Evolutionary conservation across 2,888 invertebrate species (phyloP).

Genomic region (Cepaea hortensis): DNA sequence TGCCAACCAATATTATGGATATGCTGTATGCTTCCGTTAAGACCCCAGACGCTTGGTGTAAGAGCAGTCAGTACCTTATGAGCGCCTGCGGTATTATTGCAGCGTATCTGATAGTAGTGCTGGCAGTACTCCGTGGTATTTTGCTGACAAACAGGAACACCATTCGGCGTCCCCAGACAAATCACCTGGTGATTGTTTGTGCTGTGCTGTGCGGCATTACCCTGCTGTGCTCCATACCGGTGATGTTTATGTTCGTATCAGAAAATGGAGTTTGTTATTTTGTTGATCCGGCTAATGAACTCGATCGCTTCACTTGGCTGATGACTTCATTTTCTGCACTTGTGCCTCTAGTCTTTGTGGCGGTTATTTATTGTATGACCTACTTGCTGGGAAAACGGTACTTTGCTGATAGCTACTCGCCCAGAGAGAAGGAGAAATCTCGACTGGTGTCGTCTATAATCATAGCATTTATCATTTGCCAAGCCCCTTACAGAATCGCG

Average conservation of each 20-base stretch:
- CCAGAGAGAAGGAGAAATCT: conserved; percentile 62
- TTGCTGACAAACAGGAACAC: conserved; percentile 52
- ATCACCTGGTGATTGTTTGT: conserved; percentile 54
- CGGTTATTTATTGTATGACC: conserved; percentile 62
- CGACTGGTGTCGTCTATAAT: conserved; percentile 63
- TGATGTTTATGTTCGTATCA: conserved; percentile 50
- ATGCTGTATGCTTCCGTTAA: conserved; percentile 56
- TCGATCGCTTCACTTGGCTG: conserved; percentile 52
- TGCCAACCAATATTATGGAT: conserved; percentile 63
- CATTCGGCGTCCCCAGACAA: conserved; percentile 11
- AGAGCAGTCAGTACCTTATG: conserved; percentile 55
- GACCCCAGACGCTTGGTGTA: conserved; percentile 60
- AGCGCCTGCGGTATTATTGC: conserved; percentile 40
- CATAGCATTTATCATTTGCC: conserved; percentile 61
- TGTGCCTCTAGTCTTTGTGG: conserved; percentile 61
- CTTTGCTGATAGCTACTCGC: conserved; percentile 68
- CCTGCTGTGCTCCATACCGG: conserved; percentile 61
- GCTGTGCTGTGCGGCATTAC: conserved; percentile 60
- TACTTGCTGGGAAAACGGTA: conserved; percentile 64
- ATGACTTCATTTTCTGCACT: conserved; percentile 60
- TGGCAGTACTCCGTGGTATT: conserved; percentile 65
- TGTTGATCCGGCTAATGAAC: background rate
- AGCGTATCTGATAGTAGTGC: conserved; percentile 65
- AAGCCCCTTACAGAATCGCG: conserved; percentile 62
- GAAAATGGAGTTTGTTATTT: conserved; percentile 42